Evolutionary conservation across 1,140 invertebrate species (phyloP).

Genomic region (Calliopsis andreniformis): DNA sequence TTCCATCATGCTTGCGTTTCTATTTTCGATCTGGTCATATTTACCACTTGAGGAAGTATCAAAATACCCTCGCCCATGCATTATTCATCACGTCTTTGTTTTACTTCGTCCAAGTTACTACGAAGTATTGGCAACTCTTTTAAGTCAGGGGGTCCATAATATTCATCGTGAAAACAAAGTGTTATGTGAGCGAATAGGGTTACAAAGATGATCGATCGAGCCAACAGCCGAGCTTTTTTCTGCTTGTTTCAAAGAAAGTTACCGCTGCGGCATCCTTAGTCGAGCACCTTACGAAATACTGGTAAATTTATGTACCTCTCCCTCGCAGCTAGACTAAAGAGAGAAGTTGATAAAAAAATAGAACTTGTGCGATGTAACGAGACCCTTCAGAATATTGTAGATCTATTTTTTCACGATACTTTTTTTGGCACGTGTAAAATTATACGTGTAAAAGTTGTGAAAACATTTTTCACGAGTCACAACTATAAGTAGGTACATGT

Average conservation of each 20-base stretch:
- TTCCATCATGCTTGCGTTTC: too few relatives aligned
- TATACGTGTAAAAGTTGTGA: too few relatives aligned
- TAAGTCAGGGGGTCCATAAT: too few relatives aligned
- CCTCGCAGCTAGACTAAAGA: too few relatives aligned
- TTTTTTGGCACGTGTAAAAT: too few relatives aligned
- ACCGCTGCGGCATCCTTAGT: neutral
- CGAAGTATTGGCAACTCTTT: slow-evolving; percentile 36
- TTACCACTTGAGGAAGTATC: slow-evolving; percentile 8
- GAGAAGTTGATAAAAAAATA: too few relatives aligned
- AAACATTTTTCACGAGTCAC: neutral
- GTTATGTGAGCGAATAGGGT: neutral
- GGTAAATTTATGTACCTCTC: too few relatives aligned
- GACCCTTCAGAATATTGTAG: too few relatives aligned
- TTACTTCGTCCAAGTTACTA: slow-evolving; percentile 45
- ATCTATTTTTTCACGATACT: too few relatives aligned
- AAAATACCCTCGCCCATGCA: slow-evolving; percentile 27
- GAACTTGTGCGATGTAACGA: too few relatives aligned
- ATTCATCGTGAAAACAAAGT: slow-evolving; percentile 60
- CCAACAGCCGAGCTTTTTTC: neutral
- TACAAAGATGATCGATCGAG: slow-evolving; percentile 44
- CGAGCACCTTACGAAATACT: too few relatives aligned
- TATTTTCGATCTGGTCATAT: neutral
- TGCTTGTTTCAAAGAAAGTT: neutral
- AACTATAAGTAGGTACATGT: too few relatives aligned
- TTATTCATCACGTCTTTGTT: slow-evolving; percentile 52